phyloP scores from a whole-genome alignment of 2,888 invertebrate species.

The Leptinotarsa haldemani region DNA sequence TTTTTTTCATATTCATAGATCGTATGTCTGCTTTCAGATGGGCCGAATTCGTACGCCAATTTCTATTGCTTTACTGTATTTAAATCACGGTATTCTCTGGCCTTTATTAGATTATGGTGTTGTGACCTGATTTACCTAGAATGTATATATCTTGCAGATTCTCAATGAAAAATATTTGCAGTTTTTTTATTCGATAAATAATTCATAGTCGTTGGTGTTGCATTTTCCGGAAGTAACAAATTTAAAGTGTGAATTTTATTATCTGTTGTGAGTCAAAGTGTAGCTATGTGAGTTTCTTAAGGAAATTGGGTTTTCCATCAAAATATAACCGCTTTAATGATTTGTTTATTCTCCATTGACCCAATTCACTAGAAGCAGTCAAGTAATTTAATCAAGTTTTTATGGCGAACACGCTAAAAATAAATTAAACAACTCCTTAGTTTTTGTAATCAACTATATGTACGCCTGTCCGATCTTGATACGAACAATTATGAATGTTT shows the following conservation, averaged over 20 bases:
- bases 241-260: not conserved
- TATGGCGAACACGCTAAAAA: constrained; percentile 9
- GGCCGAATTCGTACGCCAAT: too few species aligned
- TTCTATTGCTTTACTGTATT: too few species aligned
- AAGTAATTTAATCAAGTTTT: not conserved
- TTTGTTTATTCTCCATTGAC: constrained; percentile 1
- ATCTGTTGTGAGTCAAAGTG: not conserved
- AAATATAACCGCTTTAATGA: constrained; percentile 17
- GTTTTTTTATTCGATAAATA: not conserved
- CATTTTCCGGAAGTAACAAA: not conserved
- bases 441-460: not conserved
- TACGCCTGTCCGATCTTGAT: not conserved
- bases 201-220: not conserved
- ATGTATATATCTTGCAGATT: too few species aligned
- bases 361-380: not conserved
- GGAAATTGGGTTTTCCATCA: not conserved
- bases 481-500: not conserved
- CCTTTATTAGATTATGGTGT: too few species aligned
- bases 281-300: too few species aligned
- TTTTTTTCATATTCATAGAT: too few species aligned
- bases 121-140: too few species aligned
- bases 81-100: too few species aligned
- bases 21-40: too few species aligned
- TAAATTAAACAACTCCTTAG: not conserved
- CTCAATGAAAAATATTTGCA: too few species aligned